These are phyloP conservation scores for Poecilus cupreus DNA, from an alignment of 2,888 invertebrate genomes.

Conservation along the genomic window DNA sequence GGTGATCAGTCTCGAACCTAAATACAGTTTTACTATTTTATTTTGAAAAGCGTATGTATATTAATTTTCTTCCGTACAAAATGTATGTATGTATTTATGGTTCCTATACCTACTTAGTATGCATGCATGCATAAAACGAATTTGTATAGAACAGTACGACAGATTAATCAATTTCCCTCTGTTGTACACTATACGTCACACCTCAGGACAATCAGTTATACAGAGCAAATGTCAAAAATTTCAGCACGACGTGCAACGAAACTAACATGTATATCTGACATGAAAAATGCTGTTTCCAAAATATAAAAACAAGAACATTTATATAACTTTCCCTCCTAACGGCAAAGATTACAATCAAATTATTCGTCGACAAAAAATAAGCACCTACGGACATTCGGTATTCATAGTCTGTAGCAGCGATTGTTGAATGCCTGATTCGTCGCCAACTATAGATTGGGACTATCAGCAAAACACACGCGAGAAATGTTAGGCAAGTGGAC, in stretches of 20 bases:
- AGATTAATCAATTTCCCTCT: too few relatives aligned
- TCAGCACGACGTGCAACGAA: not conserved
- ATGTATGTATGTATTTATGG: too few relatives aligned
- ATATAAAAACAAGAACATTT: slow-evolving; percentile 1
- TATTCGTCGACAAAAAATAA: slow-evolving; percentile 5
- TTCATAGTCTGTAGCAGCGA: not conserved
- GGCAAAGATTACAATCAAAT: slow-evolving; percentile 31
- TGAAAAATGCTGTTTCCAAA: slow-evolving; percentile 23
- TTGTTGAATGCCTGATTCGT: not conserved
- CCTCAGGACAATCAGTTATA: not conserved
- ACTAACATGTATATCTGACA: slow-evolving; percentile 6
- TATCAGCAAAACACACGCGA: slow-evolving; percentile 28
- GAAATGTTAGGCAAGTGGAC: too few relatives aligned
- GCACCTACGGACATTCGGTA: not conserved
- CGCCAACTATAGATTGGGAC: not conserved
- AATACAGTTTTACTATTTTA: too few relatives aligned
- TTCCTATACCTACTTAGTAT: too few relatives aligned
- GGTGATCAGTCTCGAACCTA: too few relatives aligned
- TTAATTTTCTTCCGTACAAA: too few relatives aligned
- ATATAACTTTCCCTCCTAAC: not conserved
- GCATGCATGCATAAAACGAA: too few relatives aligned
- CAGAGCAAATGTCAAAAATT: slow-evolving; percentile 15
- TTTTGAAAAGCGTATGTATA: too few relatives aligned
- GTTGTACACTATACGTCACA: not conserved
- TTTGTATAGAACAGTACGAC: too few relatives aligned